These are phyloP conservation scores for Argentina silus DNA, from an alignment of 2,797 vertebrate species.

Conservation along the genomic window DNA sequence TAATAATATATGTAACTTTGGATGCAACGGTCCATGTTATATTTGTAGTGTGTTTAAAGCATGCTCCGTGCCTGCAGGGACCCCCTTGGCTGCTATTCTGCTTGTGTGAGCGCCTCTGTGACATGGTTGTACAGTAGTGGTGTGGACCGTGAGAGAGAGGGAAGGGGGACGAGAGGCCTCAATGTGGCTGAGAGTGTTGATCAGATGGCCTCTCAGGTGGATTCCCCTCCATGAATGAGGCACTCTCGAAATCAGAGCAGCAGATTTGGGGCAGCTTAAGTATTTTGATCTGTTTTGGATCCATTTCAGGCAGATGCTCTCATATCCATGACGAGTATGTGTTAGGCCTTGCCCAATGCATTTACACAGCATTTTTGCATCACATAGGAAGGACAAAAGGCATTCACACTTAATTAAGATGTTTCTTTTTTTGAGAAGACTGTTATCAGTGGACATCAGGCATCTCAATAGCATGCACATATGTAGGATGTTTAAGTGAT, in stretches of 20 bases:
- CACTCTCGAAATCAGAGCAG: conserved; percentile 34
- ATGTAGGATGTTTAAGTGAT: neutral
- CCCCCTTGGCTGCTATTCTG: conserved; percentile 31
- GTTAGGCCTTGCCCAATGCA: neutral
- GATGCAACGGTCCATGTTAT: conserved; percentile 1
- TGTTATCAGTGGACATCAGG: neutral
- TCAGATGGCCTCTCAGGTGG: neutral
- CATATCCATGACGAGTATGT: conserved; percentile 20
- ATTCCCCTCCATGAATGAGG: conserved; percentile 37
- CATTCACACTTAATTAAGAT: too few relatives aligned
- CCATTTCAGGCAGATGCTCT: conserved; percentile 30
- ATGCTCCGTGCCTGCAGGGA: conserved; percentile 6
- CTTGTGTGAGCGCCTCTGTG: conserved; percentile 27
- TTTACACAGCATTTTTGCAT: neutral
- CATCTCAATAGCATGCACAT: neutral
- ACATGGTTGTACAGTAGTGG: neutral
- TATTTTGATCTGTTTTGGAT: conserved; percentile 21
- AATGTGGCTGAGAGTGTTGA: conserved; percentile 17
- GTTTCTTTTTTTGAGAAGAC: too few relatives aligned
- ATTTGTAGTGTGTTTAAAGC: conserved; percentile 12
- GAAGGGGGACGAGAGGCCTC: neutral
- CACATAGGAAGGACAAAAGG: neutral
- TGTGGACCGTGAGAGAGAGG: neutral
- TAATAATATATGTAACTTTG: conserved; percentile 16
- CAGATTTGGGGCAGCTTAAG: conserved; percentile 1